Conservation (phyloP, 1,140 invertebrate species). For the Aphelinus certus region DNA sequence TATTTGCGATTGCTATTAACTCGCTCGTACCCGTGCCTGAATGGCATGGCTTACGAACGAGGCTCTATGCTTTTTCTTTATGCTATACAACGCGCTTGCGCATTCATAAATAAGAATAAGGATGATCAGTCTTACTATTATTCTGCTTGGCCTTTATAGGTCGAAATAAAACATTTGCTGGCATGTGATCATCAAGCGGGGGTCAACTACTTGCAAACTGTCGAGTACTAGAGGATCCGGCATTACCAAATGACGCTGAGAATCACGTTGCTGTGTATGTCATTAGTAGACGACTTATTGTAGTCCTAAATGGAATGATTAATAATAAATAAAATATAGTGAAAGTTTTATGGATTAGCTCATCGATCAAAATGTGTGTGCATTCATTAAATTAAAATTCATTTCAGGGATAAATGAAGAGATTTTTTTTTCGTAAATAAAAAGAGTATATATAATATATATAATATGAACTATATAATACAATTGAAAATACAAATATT, state of each 20-base stretch:
- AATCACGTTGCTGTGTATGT: constrained; percentile 1
- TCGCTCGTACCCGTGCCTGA: neutral
- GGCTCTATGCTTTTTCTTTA: neutral
- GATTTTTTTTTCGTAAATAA: constrained; percentile 1
- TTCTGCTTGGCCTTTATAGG: constrained; percentile 12
- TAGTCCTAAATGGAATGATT: constrained; percentile 6
- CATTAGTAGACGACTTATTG: constrained; percentile 4
- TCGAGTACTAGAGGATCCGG: neutral
- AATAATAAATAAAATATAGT: constrained; percentile 17
- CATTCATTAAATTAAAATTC: neutral
- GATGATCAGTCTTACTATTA: neutral
- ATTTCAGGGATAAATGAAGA: neutral
- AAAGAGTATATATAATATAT: constrained; percentile 14
- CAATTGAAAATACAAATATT: neutral
- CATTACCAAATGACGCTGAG: neutral
- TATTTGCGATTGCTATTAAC: neutral
- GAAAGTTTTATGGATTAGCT: neutral
- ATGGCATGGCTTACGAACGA: too few relatives aligned
- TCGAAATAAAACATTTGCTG: constrained; percentile 32
- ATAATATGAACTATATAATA: constrained; percentile 12
- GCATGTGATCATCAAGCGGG: constrained; percentile 31
- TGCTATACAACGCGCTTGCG: neutral
- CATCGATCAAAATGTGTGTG: too few relatives aligned
- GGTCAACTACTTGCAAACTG: constrained; percentile 28
- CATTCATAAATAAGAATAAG: constrained; percentile 1